A percentile compares a stretch with the other conserved stretches of the same genome.
These are phyloP conservation scores for Pentamera pediparva DNA, from an alignment of 53 echinoderm and acorn worm genomes.

Conservation along the genomic window DNA sequence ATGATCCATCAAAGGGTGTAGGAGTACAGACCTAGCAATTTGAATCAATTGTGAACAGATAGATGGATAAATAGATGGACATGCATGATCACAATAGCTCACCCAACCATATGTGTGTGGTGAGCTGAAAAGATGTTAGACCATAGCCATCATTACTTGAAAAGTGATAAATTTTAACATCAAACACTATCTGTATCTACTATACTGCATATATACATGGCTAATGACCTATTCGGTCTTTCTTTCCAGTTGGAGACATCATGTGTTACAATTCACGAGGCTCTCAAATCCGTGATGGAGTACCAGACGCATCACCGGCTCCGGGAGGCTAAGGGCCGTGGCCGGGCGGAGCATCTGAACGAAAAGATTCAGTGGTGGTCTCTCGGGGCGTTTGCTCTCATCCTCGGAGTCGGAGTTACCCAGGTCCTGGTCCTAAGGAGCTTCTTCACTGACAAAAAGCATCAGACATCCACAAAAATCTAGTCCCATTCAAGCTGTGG, in stretches of 20 bases:
- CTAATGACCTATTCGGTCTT: background rate
- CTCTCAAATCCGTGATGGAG: conserved; percentile 69
- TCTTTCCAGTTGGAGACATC: conserved; percentile 78
- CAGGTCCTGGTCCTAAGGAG: conserved; percentile 92
- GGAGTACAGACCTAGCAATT: too few species aligned
- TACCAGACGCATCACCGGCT: conserved; percentile 95
- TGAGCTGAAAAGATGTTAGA: too few species aligned
- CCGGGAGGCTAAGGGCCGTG: conserved; percentile 77
- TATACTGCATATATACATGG: too few species aligned
- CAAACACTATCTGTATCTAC: too few species aligned
- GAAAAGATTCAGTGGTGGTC: conserved; percentile 90
- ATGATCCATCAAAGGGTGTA: too few species aligned
- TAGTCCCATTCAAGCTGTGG: too few species aligned
- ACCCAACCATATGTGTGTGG: too few species aligned
- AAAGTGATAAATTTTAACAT: too few species aligned
- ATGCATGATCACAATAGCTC: too few species aligned
- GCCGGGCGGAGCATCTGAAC: conserved; percentile 70
- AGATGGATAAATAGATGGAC: too few species aligned
- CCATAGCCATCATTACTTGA: too few species aligned
- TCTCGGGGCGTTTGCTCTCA: conserved; percentile 68
- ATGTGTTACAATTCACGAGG: conserved; percentile 89
- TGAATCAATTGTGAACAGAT: too few species aligned
- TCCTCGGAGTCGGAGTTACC: conserved; percentile 67
- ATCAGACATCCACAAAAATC: conserved; percentile 46
- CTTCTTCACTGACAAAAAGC: conserved; percentile 89